Base-by-base conservation (phyloP, 2,888 invertebrate species). In the Prosopocoilus inquinatus region DNA sequence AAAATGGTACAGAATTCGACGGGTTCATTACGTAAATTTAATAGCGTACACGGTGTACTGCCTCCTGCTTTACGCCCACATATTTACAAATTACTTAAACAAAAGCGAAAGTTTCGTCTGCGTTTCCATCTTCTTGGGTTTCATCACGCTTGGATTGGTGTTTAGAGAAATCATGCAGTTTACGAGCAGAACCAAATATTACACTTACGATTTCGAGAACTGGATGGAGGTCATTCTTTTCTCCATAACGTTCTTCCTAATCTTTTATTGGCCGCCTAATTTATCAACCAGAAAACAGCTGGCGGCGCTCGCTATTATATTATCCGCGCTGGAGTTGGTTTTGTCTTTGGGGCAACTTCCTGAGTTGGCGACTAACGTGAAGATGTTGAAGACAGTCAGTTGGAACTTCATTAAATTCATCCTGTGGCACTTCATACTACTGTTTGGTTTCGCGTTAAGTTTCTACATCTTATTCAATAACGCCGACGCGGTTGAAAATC, bases 321-420 rank as follows among this genome's bases (percentile, higher is more conserved):
- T 91, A 47, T 87, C 90, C 2, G 88, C 91, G 45, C 83, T 88
- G 63, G 90, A 91, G 72, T 75, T 91, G 47, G 86, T 91, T 2
- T 75, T 91, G 34, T 79, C 91, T 2, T 86, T 92, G 38, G 91
- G 91, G 1, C 89, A 90, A 58, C 86, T 90, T 72, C 91, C 91
- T 0, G 81, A 84, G 4, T 79, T 91, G 61, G 90, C 91, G 2
- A 91, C 89, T 8, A 87, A 90, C 65, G 89, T 92, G 66, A 87
- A 90, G 15, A 93, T 93, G 90, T 78, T 93, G 58, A 86, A 84
- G 67, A 90, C 88, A 0, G 93, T 93, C 0, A 87, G 90, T 0
- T 82, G 83, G 70, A 91, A 89, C 66, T 93, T 93, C 72, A 82
- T 90, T 46, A 88, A 89, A 70, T 90, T 91, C 67, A 78, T 93